Conservation (phyloP, 2,113 vertebrate genomes). For the Dermatemys mawii region DNA sequence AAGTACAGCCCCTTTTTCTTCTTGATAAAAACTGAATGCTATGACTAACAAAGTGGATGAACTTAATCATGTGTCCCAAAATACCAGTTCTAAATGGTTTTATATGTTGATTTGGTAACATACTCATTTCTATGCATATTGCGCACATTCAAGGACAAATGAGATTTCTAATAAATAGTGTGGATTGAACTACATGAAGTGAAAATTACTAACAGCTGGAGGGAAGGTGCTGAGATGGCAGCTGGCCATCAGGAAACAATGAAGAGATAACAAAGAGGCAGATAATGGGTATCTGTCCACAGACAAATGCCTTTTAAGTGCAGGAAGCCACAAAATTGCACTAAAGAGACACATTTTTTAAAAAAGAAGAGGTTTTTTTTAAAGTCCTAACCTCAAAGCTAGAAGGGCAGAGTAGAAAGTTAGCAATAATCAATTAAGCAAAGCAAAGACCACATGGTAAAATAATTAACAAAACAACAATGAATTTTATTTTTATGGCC, state of each 20-base stretch:
- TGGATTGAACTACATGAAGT: background rate
- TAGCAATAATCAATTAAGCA: background rate
- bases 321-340: background rate
- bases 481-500: background rate
- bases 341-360: background rate
- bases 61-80: constrained; percentile 10
- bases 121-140: constrained; percentile 11
- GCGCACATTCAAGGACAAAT: constrained; percentile 20
- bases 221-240: background rate
- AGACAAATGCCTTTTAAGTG: background rate
- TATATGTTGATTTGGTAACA: constrained; percentile 30
- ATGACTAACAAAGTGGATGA: background rate
- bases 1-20: background rate
- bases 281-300: background rate
- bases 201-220: constrained; percentile 35
- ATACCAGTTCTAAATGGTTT: background rate
- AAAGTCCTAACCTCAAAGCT: background rate
- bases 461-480: background rate
- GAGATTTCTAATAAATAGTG: constrained; percentile 15
- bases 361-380: background rate
- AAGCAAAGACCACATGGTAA: background rate
- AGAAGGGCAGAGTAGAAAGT: background rate
- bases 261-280: background rate
- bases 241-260: background rate
- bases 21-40: constrained; percentile 20